Conservation (phyloP, 2,888 invertebrate species). For the Eristalis pertinax region DNA sequence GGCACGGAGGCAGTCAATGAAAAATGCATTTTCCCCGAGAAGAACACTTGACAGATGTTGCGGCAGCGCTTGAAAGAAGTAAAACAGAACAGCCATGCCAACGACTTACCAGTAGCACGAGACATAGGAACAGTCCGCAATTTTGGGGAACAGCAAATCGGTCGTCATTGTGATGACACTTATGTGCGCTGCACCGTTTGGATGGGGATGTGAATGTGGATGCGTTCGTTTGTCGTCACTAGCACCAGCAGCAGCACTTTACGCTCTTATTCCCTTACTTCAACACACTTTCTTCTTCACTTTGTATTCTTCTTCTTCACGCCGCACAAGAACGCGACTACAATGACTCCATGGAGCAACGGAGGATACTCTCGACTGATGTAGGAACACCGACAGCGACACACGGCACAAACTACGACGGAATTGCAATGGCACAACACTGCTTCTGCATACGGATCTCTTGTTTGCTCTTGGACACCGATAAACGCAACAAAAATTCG, state of each 20-base stretch:
- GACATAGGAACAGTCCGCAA: conserved; percentile 91
- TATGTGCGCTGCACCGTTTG: conserved; percentile 22
- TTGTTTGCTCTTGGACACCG: conserved; percentile 16
- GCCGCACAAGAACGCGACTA: not conserved
- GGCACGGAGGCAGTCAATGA: conserved; percentile 3
- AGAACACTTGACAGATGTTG: conserved; percentile 43
- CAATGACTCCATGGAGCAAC: conserved; percentile 11
- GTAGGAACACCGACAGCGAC: conserved; percentile 26
- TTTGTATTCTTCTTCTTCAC: conserved; percentile 1
- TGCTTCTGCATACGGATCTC: conserved; percentile 32
- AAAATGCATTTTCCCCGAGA: conserved; percentile 28
- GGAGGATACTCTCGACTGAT: conserved; percentile 1
- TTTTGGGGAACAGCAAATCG: conserved; percentile 86
- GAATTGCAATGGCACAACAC: conserved; percentile 45
- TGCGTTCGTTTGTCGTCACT: conserved; percentile 60
- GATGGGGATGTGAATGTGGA: conserved; percentile 63
- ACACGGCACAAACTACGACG: conserved; percentile 25
- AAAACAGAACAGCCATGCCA: not conserved
- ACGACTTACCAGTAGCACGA: conserved; percentile 91
- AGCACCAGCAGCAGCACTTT: conserved; percentile 37
- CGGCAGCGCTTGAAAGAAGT: conserved; percentile 12
- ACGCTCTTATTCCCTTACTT: not conserved
- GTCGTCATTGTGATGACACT: conserved; percentile 77
- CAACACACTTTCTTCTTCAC: conserved; percentile 17
- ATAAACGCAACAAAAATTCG: conserved; percentile 21